Base-by-base conservation (phyloP, 2,888 invertebrate species). In the Aspidiotus destructor region DNA sequence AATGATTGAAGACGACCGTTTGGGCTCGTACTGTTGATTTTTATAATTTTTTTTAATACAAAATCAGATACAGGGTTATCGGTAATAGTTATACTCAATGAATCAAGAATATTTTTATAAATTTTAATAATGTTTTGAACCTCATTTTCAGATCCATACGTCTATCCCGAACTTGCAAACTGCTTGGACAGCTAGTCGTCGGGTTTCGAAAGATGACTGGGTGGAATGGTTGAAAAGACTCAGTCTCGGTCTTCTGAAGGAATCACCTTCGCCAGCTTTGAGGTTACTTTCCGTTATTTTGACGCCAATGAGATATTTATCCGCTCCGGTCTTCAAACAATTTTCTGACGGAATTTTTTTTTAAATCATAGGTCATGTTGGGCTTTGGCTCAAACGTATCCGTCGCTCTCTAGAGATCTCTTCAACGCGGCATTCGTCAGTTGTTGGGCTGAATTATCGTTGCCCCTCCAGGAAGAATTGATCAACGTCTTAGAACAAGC, bases 381-480 rank as follows among this genome's bases (percentile, higher is more conserved):
- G 75, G 87, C 90, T 0, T 79, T 97, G 16, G 94, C 95, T 0
- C 95, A 97, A 79, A 91, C 92, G 41, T 95, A 98, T 78, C 90
- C 92, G 0, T 71, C 96, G 75, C 80, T 99, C n/a, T 86, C 97
- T 0, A 85, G 95, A 62, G 98, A 99, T 76, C 79, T 99, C 41
- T 99, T 99, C 78, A 98, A 99, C 78, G 97, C 98, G 0, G 97
- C 98, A 0, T 99, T 99, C 78, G 95, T 99, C 9, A 97, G 97
- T 0, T 97, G 98, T 76, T 99, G 99, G 99, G 93, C 95, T 0
- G 97, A 98, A 78, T 79, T 99, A 41, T 87, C 86, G 68, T 85
- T 86, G 52, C 80, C 84, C 0, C 86, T 89, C 69, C 92, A 94
- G 72, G 83, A 86, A 54, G 93, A 95, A 75, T 81, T 99, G 2